phyloP scores from a whole-genome alignment of 64 coral and sea anemone genomes.

The Montipora efflorescens region DNA sequence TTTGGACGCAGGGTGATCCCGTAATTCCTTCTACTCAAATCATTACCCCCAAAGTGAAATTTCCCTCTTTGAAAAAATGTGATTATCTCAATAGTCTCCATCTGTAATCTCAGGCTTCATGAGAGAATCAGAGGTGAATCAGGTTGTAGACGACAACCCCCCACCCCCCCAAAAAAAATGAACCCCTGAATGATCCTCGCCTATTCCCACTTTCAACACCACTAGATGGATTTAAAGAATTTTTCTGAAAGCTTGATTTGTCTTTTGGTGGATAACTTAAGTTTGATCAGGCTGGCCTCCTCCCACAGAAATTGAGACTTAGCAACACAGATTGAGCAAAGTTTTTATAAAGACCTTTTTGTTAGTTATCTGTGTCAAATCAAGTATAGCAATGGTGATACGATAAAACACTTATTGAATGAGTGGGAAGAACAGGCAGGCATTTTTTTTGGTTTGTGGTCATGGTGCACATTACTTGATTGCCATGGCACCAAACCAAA shows the following conservation, averaged over 20 bases:
- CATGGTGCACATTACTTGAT: constrained; percentile 26
- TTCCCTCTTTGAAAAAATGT: background rate
- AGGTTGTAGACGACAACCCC: too few relatives aligned
- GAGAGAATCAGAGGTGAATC: too few relatives aligned
- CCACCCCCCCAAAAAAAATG: too few relatives aligned
- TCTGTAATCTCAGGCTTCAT: too few relatives aligned
- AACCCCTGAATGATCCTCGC: background rate
- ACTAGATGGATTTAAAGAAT: background rate
- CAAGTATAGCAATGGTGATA: too few relatives aligned
- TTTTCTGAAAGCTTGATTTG: background rate
- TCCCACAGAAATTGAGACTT: background rate
- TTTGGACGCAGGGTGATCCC: background rate
- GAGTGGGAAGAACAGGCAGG: background rate
- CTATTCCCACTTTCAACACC: background rate
- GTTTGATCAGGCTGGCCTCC: background rate
- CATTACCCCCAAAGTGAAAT: background rate
- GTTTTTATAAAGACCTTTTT: background rate
- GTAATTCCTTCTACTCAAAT: background rate
- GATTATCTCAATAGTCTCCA: too few relatives aligned
- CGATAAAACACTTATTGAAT: background rate
- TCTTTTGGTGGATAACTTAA: background rate
- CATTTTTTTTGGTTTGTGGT: constrained; percentile 31
- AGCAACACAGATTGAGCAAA: background rate
- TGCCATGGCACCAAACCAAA: background rate
- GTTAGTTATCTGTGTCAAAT: too few relatives aligned